A percentile compares a stretch with the other conserved stretches of the same genome.
These are phyloP conservation scores for Mallotus villosus DNA, from an alignment of 2,797 vertebrate genomes.

Conservation along the genomic window DNA sequence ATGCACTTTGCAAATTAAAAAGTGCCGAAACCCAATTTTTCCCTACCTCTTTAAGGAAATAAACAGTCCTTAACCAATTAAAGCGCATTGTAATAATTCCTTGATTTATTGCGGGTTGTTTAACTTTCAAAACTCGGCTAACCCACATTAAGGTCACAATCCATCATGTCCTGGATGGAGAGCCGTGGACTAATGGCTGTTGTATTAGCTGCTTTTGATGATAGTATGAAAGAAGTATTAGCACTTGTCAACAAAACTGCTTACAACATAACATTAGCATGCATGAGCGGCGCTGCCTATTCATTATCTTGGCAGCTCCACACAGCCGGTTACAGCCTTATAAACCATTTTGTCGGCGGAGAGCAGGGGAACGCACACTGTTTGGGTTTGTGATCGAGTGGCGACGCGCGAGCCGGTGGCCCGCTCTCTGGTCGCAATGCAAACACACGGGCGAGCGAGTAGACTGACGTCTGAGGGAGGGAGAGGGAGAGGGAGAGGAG, in stretches of 20 bases:
- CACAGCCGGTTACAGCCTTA: slow-evolving; percentile 94
- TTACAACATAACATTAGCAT: slow-evolving; percentile 99
- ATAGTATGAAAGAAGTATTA: slow-evolving; percentile 99
- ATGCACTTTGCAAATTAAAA: slow-evolving; percentile 99
- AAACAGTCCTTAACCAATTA: slow-evolving; percentile 99
- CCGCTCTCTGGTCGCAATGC: slow-evolving; percentile 78
- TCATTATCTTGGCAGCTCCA: slow-evolving; percentile 99
- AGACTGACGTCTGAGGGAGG: slow-evolving; percentile 77
- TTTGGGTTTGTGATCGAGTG: slow-evolving; percentile 97
- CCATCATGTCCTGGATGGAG: slow-evolving; percentile 98
- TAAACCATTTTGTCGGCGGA: slow-evolving; percentile 92
- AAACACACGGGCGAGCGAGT: slow-evolving; percentile 88
- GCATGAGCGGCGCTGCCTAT: slow-evolving; percentile 97
- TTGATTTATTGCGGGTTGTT: slow-evolving; percentile 99
- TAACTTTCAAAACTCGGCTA: slow-evolving; percentile 99
- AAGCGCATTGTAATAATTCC: slow-evolving; percentile 99
- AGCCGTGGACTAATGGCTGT: slow-evolving; percentile 97
- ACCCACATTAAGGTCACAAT: slow-evolving; percentile 99
- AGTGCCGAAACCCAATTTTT: slow-evolving; percentile 93
- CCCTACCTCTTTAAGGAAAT: slow-evolving; percentile 93
- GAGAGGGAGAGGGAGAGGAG: no score
- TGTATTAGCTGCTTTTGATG: slow-evolving; percentile 99
- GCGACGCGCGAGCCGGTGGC: slow-evolving; percentile 70
- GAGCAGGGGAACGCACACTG: slow-evolving; percentile 81
- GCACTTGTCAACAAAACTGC: slow-evolving; percentile 99